Conservation (phyloP, 2,797 vertebrate genomes). For the Microctenopoma stevenorrisi region DNA sequence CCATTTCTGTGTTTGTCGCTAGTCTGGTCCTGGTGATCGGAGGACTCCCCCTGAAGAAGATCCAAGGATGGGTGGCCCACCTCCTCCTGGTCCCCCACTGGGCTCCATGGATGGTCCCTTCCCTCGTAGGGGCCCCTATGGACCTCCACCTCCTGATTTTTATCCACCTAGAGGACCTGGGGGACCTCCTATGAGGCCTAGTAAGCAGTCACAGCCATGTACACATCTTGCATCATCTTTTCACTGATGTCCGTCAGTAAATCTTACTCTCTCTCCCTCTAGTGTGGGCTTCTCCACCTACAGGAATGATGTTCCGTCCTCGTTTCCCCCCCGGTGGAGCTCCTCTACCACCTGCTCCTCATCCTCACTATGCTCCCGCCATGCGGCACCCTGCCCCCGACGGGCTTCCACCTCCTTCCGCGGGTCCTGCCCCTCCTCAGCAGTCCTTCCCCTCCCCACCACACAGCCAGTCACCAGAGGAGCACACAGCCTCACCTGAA, state of each 20-base stretch:
- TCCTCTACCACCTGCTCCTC: conserved; percentile 44
- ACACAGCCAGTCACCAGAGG: conserved; percentile 56
- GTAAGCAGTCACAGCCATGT: conserved; percentile 47
- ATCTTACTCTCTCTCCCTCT: conserved; percentile 7
- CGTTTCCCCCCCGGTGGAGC: conserved; percentile 65
- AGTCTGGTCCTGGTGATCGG: conserved; percentile 63
- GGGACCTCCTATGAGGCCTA: conserved; percentile 66
- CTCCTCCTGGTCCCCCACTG: conserved; percentile 47
- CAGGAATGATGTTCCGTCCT: conserved; percentile 72
- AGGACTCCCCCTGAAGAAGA: conserved; percentile 70
- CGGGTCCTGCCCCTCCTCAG: conserved; percentile 52
- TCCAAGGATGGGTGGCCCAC: conserved; percentile 56
- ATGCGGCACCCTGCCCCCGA: conserved; percentile 45
- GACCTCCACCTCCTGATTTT: conserved; percentile 73
- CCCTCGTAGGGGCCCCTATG: conserved; percentile 68
- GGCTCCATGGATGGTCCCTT: conserved; percentile 71
- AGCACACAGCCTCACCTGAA: conserved; percentile 59
- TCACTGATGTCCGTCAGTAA: not conserved
- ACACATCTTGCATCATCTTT: not conserved
- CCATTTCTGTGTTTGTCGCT: not conserved
- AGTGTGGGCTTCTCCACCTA: conserved; percentile 73
- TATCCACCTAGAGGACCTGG: conserved; percentile 67
- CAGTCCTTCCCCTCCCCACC: conserved; percentile 44
- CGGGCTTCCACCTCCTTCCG: conserved; percentile 41
- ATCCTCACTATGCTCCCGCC: conserved; percentile 52